Base-by-base conservation (phyloP, 1,140 invertebrate genomes). In the Reticulitermes speratus region DNA sequence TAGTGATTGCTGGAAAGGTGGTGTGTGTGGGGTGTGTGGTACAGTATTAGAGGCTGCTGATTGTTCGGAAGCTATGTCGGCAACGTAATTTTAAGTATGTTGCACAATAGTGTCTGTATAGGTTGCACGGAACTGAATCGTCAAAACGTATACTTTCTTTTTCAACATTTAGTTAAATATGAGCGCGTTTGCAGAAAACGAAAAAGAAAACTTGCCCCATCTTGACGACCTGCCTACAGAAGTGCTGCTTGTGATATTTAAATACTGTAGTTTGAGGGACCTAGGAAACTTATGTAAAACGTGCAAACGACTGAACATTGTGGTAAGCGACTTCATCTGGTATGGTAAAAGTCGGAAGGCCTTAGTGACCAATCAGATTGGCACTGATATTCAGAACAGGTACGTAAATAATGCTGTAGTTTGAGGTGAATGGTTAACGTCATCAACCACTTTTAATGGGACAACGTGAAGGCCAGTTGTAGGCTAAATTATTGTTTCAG, bases 241-340 rank as follows among this genome's bases (percentile, higher is more conserved):
- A 14, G 88, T 91, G 86, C 84, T 92, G 5, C 84, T 91, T 12
- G 84, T 89, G 52, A 92, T 91, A 84, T 91, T 92, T 59, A 89
- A 91, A 87, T 91, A 90, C 83, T 91, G 91, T 84, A 88, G 90
- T 88, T 89, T 89, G 23, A 89, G 89, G 82, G 90, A 91, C 88
- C 88, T 92, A 55, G 88, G 91, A 5, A 87, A 89, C 85, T 88
- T 91, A 6, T 90, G 89, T n/a, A 87, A 89, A 86, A 91, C 91
- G 19, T 92, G 91, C 48, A 88, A 86, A 21, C 87, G 90, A 87
- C 91, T 92, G 83, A 65, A 90, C 44, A 85, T 88, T 5, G 87
- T 91, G 38, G 88, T 91, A 44, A 86, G 45, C 2, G 87, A 87
- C 48, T 89, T 91, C 32, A 87, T 90, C 1, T 91, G 91, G 91